phyloP scores from a whole-genome alignment of 1,140 invertebrate genomes.

The Megalonaias nervosa region DNA sequence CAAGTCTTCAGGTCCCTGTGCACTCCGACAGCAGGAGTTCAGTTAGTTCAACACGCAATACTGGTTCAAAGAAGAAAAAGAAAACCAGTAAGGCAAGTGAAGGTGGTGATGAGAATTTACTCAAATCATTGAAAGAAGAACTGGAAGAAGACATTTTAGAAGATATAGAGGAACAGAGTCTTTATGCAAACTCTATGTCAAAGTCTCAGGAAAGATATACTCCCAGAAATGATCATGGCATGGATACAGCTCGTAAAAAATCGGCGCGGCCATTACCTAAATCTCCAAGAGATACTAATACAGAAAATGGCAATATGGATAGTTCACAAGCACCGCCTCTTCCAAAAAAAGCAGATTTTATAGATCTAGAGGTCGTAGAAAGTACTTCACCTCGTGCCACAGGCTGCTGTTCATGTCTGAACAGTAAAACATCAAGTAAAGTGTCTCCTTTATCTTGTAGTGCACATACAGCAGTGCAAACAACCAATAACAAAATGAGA shows the following conservation, averaged over 20 bases:
- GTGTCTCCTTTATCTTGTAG: conserved; percentile 33
- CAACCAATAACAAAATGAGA: conserved; percentile 3
- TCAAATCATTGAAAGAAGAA: conserved; percentile 58
- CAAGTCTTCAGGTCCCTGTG: conserved; percentile 45
- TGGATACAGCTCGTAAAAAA: too few species aligned
- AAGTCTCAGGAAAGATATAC: conserved; percentile 10
- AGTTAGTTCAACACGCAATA: conserved; percentile 33
- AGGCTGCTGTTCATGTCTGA: too few species aligned
- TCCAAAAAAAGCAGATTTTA: too few species aligned
- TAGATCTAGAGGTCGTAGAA: too few species aligned
- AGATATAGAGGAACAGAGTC: conserved; percentile 50
- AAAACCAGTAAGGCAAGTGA: conserved; percentile 45
- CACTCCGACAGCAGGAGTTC: conserved; percentile 56
- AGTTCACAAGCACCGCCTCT: too few species aligned
- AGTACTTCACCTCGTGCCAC: too few species aligned
- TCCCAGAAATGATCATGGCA: not conserved
- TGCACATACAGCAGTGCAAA: conserved; percentile 4
- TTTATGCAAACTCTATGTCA: conserved; percentile 21
- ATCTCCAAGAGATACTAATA: conserved; percentile 15
- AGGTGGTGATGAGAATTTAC: conserved; percentile 46
- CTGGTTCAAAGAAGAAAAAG: conserved; percentile 52
- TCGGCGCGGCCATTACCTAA: conserved; percentile 15
- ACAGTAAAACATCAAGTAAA: conserved; percentile 2
- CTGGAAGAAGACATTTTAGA: conserved; percentile 58
- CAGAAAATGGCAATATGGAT: too few species aligned